Evolutionary conservation across 2,113 vertebrate genomes (phyloP), one percentile per base, ranked within the genome.

Genomic region (Gallinago jamesoni): DNA sequence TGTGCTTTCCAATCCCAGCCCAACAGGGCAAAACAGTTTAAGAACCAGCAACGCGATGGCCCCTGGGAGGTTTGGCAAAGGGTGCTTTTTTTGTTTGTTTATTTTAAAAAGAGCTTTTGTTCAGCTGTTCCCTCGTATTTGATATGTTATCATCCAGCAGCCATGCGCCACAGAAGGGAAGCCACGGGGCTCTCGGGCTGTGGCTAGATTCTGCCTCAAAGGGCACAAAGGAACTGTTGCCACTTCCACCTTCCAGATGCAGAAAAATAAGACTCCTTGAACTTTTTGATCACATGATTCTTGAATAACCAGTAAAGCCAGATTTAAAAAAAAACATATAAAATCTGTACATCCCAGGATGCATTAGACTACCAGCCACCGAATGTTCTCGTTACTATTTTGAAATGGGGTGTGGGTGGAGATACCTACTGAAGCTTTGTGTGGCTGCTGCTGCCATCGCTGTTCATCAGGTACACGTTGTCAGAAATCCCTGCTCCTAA

Each of bases 361-460:
- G 53, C 27, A 23, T 66, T 62, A 90, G 57, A 88, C 63, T 85
- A 69, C 79, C 75, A 68, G 79, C 52, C 73, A 68, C 82, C 86
- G 60, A 93, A 69, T 47, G 59, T 83, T 92, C 75, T 48, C 0
- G 2, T 67, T 84, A 63, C 76, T 86, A 75, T 90, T 94, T 84
- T 92, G 72, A 84, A 86, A 35, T 2, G 30, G n/a, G 6, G 5
- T 79, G 79, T 76, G 77, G 74, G 84, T 85, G 60, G 76, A 87
- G 47, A 68, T 94, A 93, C 52, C 77, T 87, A 70, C 60, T 78
- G 86, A 84, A 89, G 89, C 64, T 89, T 94, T 76, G 50, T 76
- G 39, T 12, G 39, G 7, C 57, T 70, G 67, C 77, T 75, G 17
- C 31, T 72, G 17, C 31, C 52, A 62, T 15, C 33, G 74, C 67